Percentiles rank a stretch among this genome's conserved stretches.
These are phyloP conservation scores for Alviniconcha marisindica DNA, from an alignment of 1,140 invertebrate species.

Conservation along the genomic window DNA sequence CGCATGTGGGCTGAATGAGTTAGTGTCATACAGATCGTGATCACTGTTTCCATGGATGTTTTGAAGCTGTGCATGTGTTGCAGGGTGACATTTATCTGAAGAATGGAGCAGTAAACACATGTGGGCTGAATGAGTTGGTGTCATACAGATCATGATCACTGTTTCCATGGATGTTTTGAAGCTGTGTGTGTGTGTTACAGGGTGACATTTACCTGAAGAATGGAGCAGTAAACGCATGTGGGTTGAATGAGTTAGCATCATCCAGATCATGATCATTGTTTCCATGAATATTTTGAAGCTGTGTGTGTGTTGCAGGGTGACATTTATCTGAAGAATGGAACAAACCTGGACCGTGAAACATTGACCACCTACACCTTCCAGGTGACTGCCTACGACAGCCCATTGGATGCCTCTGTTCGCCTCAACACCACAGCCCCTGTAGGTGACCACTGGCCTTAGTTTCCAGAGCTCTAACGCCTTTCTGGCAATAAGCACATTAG, in stretches of 20 bases:
- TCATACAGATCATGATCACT: too few species aligned
- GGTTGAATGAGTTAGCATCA: too few species aligned
- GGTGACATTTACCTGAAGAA: constrained; percentile 77
- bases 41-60: too few species aligned
- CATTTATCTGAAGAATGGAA: constrained; percentile 78
- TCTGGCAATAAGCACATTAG: neutral
- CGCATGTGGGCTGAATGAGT: too few species aligned
- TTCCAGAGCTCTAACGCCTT: neutral
- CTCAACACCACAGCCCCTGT: constrained; percentile 86
- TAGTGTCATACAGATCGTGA: too few species aligned
- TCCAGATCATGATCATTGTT: too few species aligned
- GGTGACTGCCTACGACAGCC: constrained; percentile 88
- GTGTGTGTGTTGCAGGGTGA: constrained; percentile 72
- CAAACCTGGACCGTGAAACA: constrained; percentile 87
- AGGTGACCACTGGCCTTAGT: constrained; percentile 57
- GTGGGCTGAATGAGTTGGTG: too few species aligned
- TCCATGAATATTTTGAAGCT: too few species aligned
- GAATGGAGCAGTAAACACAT: constrained; percentile 81
- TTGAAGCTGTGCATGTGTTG: too few species aligned
- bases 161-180: too few species aligned
- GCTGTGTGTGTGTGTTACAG: too few species aligned
- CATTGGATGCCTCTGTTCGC: constrained; percentile 79
- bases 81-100: constrained; percentile 75
- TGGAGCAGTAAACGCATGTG: too few species aligned
- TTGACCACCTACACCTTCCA: constrained; percentile 84